These are phyloP conservation scores for Coptodon rendalli DNA, from an alignment of 2,113 vertebrate genomes.

Conservation along the genomic window DNA sequence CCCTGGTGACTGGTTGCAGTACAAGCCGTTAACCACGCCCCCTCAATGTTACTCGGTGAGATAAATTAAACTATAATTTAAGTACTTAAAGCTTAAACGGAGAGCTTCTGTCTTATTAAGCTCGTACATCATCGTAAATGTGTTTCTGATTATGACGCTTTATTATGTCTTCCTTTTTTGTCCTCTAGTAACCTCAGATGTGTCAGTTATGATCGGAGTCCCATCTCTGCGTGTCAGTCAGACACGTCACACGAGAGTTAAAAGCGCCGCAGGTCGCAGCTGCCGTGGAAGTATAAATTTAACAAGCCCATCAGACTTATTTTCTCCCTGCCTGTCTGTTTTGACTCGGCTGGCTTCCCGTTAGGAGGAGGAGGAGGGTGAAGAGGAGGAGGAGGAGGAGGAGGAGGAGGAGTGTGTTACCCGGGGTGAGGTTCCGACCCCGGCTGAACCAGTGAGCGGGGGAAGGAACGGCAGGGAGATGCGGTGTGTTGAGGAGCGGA, in stretches of 20 bases:
- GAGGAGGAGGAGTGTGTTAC: not conserved
- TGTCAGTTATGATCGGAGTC: not conserved
- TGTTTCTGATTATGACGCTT: not conserved
- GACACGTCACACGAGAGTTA: not conserved
- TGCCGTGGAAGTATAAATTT: not conserved
- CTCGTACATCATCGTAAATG: too few relatives aligned
- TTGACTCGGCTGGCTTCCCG: not conserved
- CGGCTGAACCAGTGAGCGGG: constrained; percentile 26
- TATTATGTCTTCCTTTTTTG: not conserved
- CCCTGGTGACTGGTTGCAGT: not conserved
- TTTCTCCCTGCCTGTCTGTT: not conserved
- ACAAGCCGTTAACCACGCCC: not conserved
- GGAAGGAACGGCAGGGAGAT: not conserved
- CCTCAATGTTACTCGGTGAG: not conserved
- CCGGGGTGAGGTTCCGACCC: constrained; percentile 43
- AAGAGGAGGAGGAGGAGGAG: not conserved
- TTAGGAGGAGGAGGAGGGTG: not conserved
- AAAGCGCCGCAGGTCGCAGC: not conserved
- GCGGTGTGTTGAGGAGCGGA: not conserved
- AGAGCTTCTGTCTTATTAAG: not conserved
- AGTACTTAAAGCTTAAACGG: not conserved
- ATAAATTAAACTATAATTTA: not conserved
- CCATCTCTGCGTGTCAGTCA: not conserved
- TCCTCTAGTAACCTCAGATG: not conserved
- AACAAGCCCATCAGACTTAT: not conserved